Percentiles rank a stretch among this genome's conserved stretches.
phyloP scores from a whole-genome alignment of 2,888 invertebrate genomes.

The Watsonalla cultraria region DNA sequence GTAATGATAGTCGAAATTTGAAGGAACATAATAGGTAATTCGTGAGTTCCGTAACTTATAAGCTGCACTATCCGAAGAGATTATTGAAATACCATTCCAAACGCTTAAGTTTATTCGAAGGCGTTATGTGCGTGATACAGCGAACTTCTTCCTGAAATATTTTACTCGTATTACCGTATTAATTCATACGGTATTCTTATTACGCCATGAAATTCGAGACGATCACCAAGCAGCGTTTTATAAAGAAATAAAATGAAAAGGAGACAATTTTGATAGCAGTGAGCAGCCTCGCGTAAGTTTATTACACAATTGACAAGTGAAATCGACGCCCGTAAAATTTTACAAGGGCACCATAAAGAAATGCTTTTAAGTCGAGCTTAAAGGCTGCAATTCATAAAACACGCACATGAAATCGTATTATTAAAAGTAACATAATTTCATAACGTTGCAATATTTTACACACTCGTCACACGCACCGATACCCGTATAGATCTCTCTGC shows the following conservation, averaged over 20 bases:
- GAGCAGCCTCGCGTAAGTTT: constrained; percentile 39
- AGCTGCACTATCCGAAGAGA: too few relatives aligned
- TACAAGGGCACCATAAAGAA: constrained; percentile 21
- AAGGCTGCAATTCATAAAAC: constrained; percentile 9
- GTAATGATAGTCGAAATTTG: too few relatives aligned
- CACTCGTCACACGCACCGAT: neutral
- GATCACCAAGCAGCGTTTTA: constrained; percentile 19
- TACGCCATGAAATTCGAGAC: constrained; percentile 18
- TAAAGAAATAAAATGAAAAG: constrained; percentile 40
- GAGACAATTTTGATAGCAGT: constrained; percentile 37
- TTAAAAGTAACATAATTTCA: constrained; percentile 17
- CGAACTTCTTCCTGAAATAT: too few relatives aligned
- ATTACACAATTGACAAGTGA: constrained; percentile 53
- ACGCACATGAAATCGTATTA: constrained; percentile 7
- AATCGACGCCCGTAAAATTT: constrained; percentile 45
- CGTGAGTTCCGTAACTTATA: too few relatives aligned
- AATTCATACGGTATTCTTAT: constrained; percentile 18
- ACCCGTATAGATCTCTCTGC: neutral
- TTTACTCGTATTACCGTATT: constrained; percentile 7
- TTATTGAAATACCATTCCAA: too few relatives aligned
- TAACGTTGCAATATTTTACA: neutral
- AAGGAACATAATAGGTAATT: too few relatives aligned
- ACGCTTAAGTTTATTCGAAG: too few relatives aligned
- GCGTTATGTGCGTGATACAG: too few relatives aligned
- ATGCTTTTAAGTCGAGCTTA: constrained; percentile 16